A percentile compares a stretch with the other conserved stretches of the same genome.
phyloP scores from a whole-genome alignment of 2,113 vertebrate genomes.

The Hippocampus abdominalis region DNA sequence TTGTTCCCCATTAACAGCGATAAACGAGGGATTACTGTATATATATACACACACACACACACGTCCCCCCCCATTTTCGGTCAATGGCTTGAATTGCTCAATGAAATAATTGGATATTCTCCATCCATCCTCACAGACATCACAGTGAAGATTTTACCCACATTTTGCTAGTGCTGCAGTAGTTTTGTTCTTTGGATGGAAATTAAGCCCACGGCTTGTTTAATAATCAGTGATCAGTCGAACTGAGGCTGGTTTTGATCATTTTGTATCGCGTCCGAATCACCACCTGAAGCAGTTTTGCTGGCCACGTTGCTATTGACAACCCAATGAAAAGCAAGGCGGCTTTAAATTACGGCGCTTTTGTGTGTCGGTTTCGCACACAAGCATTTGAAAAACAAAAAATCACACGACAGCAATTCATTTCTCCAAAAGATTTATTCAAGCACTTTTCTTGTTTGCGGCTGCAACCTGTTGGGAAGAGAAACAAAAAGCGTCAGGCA shows the following conservation, averaged over 20 bases:
- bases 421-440: slow-evolving; percentile 72
- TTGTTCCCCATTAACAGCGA: too few species aligned
- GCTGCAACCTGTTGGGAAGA: slow-evolving; percentile 64
- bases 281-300: neutral
- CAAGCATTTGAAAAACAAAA: neutral
- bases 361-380: neutral
- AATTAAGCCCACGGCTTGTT: neutral
- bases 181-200: neutral
- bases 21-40: too few species aligned
- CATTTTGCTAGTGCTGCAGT: neutral
- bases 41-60: too few species aligned
- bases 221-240: neutral
- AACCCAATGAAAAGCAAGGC: too few species aligned
- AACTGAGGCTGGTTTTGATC: neutral
- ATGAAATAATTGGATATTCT: neutral
- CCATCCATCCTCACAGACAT: neutral
- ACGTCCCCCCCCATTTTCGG: neutral
- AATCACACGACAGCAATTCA: slow-evolving; percentile 14
- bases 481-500: slow-evolving; percentile 11
- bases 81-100: neutral
- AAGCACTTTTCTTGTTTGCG: slow-evolving; percentile 74
- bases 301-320: too few species aligned
- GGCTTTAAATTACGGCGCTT: neutral
- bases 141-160: neutral
- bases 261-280: neutral